A percentile compares a stretch with the other conserved stretches of the same genome.
phyloP scores from a whole-genome alignment of 2,888 invertebrate genomes.

The Calephelis perditalis region DNA sequence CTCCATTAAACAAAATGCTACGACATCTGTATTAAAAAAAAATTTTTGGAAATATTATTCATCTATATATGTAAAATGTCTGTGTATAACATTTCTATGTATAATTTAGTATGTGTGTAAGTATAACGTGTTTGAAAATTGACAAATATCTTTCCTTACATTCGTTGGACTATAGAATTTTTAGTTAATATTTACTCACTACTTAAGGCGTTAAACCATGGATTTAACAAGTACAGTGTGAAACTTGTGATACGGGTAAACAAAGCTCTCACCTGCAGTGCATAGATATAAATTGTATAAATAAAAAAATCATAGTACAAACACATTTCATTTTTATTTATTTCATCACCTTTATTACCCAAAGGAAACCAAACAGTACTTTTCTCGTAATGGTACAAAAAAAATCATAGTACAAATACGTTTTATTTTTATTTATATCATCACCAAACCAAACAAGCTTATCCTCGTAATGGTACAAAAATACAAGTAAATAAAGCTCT shows the following conservation, averaged over 20 bases:
- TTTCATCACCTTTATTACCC: conserved; percentile 12
- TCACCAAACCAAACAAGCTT: conserved; percentile 5
- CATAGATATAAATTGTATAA: conserved; percentile 4
- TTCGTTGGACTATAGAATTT: not conserved
- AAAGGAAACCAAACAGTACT: too few relatives aligned
- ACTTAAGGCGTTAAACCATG: not conserved
- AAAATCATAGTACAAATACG: too few relatives aligned
- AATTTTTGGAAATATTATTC: too few relatives aligned
- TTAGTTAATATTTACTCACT: not conserved
- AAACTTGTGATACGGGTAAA: conserved; percentile 11
- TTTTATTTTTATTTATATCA: too few relatives aligned
- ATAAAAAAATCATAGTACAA: conserved; percentile 8
- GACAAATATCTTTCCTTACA: too few relatives aligned
- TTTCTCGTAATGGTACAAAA: too few relatives aligned
- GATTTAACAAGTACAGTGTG: conserved; percentile 16
- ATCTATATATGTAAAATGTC: too few relatives aligned
- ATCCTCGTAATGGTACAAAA: not conserved
- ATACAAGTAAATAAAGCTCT: not conserved
- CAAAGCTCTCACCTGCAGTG: conserved; percentile 22
- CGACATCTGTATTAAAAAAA: too few relatives aligned
- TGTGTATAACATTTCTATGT: too few relatives aligned
- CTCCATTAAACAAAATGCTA: too few relatives aligned
- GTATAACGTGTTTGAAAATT: too few relatives aligned
- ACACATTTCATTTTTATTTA: conserved; percentile 14
- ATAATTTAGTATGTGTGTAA: too few relatives aligned